phyloP scores from a whole-genome alignment of 2,113 vertebrate genomes.

The Podilymbus podiceps region DNA sequence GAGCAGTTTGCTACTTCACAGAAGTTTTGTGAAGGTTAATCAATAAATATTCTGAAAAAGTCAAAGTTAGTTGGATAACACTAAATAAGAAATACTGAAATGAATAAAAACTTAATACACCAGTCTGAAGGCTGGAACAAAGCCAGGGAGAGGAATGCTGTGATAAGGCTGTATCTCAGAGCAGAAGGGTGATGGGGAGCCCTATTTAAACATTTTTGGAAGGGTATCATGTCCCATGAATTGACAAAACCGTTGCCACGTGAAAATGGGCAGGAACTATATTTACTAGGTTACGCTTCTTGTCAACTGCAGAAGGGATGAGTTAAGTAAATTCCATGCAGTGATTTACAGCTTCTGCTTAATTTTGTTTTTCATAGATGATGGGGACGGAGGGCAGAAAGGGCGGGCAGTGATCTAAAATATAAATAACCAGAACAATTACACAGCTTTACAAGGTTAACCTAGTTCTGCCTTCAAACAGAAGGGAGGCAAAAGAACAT shows the following conservation, averaged over 20 bases:
- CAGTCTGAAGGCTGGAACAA: background rate
- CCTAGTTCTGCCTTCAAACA: constrained; percentile 30
- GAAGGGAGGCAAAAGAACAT: constrained; percentile 9
- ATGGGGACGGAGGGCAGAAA: background rate
- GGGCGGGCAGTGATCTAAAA: background rate
- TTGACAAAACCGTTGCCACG: background rate
- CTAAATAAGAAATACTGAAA: background rate
- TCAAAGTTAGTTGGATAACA: background rate
- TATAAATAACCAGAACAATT: constrained; percentile 20
- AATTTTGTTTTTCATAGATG: background rate
- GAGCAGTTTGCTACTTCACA: background rate
- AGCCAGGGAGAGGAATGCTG: background rate
- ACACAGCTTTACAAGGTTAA: constrained; percentile 29
- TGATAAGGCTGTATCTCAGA: background rate
- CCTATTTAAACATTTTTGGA: background rate
- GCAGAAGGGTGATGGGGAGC: background rate
- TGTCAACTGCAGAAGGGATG: background rate
- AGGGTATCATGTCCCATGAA: background rate
- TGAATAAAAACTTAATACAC: background rate
- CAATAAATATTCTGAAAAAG: background rate
- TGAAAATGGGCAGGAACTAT: background rate
- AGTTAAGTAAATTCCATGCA: background rate
- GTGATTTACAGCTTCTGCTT: constrained; percentile 19
- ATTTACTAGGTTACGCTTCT: background rate
- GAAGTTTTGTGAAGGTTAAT: background rate